phyloP scores from a whole-genome alignment of 1,140 invertebrate genomes.

The Lethocerus indicus region DNA sequence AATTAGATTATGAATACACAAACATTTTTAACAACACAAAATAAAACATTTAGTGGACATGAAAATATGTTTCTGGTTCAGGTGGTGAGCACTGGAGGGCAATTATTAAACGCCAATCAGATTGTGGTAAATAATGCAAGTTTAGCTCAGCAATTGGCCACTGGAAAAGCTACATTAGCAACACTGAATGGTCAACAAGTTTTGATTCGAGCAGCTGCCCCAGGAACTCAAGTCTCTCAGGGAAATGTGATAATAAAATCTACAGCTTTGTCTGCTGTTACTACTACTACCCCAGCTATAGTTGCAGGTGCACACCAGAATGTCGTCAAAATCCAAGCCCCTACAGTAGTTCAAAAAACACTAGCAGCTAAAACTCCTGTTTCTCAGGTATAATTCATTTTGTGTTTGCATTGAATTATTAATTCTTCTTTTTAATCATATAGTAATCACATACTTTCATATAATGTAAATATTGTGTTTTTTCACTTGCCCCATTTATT shows the following conservation, averaged over 20 bases:
- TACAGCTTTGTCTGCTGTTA: too few relatives aligned
- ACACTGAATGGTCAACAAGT: slow-evolving; percentile 71
- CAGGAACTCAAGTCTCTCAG: slow-evolving; percentile 7
- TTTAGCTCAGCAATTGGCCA: slow-evolving; percentile 54
- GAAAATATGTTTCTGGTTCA: slow-evolving; percentile 19
- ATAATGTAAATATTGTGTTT: too few relatives aligned
- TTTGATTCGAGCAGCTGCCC: slow-evolving; percentile 33
- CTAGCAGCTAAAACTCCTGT: background rate
- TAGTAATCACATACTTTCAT: too few relatives aligned
- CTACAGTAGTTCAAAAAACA: background rate
- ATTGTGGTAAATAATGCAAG: slow-evolving; percentile 57
- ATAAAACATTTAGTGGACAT: background rate
- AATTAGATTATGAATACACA: too few relatives aligned
- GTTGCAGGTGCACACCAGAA: too few relatives aligned
- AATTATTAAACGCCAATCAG: slow-evolving; percentile 32
- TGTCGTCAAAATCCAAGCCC: slow-evolving; percentile 1
- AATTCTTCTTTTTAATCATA: too few relatives aligned
- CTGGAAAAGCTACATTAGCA: slow-evolving; percentile 54
- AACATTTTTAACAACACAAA: too few relatives aligned
- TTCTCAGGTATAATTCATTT: too few relatives aligned
- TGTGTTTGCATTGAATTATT: too few relatives aligned
- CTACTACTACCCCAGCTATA: slow-evolving; percentile 1
- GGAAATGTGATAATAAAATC: too few relatives aligned
- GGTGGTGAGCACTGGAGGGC: slow-evolving; percentile 28
- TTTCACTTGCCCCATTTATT: too few relatives aligned